phyloP scores from a whole-genome alignment of 2,797 vertebrate genomes.

The Buphagus erythrorhynchus region DNA sequence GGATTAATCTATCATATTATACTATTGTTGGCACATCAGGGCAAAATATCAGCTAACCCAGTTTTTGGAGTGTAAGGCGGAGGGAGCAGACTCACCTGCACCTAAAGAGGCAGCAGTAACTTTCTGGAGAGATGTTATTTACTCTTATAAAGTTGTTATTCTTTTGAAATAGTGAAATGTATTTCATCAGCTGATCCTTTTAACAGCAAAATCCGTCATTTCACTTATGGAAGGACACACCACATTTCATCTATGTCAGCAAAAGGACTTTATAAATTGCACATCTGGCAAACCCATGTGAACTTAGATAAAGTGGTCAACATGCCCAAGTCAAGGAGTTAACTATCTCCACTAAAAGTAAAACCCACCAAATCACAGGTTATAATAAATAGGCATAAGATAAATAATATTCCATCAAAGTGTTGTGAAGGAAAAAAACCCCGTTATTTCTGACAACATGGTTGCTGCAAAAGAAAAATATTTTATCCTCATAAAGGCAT shows the following conservation, averaged over 20 bases:
- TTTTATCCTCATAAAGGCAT: background rate
- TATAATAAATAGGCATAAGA: background rate
- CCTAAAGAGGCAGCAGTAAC: background rate
- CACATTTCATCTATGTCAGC: background rate
- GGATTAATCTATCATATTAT: slow-evolving; percentile 70
- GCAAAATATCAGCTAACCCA: slow-evolving; percentile 43
- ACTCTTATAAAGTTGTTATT: background rate
- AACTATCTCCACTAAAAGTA: background rate
- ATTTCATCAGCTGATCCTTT: background rate
- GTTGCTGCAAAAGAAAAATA: background rate
- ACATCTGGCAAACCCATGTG: background rate
- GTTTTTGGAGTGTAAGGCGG: background rate
- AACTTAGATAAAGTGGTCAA: background rate
- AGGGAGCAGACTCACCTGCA: background rate
- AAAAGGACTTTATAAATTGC: background rate
- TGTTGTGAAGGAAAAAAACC: background rate
- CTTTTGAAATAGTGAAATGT: background rate
- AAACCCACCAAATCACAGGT: background rate
- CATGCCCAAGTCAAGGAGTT: background rate
- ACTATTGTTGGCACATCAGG: slow-evolving; percentile 17
- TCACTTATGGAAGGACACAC: background rate
- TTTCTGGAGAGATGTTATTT: background rate
- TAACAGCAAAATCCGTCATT: background rate
- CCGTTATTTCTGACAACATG: rapidly evolving
- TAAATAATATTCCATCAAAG: background rate